Evolutionary conservation across 2,113 vertebrate species (phyloP).

Genomic region (Cebus imitator): DNA sequence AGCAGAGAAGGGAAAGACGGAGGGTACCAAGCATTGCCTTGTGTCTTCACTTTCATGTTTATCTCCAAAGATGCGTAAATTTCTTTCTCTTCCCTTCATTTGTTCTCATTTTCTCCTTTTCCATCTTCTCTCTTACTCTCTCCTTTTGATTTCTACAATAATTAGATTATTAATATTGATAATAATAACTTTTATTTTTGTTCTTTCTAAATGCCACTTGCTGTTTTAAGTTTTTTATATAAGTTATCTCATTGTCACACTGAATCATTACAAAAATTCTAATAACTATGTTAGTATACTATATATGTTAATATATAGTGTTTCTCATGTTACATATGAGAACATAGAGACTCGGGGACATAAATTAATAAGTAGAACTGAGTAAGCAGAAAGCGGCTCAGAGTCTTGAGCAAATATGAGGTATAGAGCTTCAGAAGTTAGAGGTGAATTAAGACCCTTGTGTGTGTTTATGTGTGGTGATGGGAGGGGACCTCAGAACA

Average conservation of each 20-base stretch:
- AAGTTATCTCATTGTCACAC: not conserved
- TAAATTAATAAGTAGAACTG: not conserved
- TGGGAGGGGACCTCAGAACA: not conserved
- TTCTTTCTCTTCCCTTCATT: not conserved
- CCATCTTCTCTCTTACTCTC: not conserved
- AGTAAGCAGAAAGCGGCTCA: not conserved
- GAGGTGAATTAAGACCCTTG: not conserved
- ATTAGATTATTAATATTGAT: not conserved
- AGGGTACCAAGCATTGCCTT: not conserved
- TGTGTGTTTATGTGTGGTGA: not conserved
- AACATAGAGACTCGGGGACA: not conserved
- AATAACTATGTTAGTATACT: not conserved
- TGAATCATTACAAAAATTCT: not conserved
- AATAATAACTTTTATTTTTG: not conserved
- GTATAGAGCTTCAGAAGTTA: not conserved
- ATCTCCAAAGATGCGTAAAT: not conserved
- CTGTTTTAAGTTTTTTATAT: not conserved
- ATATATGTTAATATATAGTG: not conserved
- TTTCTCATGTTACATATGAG: not conserved
- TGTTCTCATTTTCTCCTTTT: not conserved
- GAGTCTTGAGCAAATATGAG: not conserved
- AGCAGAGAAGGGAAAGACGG: not conserved
- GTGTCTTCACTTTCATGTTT: not conserved
- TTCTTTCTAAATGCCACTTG: not conserved
- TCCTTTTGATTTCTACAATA: not conserved